Percentiles rank a stretch among this genome's conserved stretches.
phyloP scores from a whole-genome alignment of 2,113 vertebrate species.

The Macquaria ambigua region DNA sequence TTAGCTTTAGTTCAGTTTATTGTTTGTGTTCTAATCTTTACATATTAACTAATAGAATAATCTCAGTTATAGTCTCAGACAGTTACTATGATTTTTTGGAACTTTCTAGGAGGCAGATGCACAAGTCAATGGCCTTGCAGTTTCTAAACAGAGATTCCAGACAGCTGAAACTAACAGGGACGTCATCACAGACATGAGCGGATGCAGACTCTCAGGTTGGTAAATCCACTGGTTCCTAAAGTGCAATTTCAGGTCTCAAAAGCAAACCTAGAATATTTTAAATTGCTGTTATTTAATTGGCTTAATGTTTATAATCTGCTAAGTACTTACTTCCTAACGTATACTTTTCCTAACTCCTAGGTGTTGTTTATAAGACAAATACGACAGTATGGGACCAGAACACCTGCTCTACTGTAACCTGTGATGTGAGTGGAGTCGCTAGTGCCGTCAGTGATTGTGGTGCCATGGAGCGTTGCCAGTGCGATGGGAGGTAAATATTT shows the following conservation, averaged over 20 bases:
- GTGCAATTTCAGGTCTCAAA: not conserved
- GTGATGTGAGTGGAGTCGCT: conserved; percentile 46
- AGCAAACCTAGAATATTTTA: not conserved
- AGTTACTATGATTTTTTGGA: not conserved
- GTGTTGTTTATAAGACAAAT: conserved; percentile 49
- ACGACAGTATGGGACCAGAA: conserved; percentile 22
- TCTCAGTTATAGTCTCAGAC: not conserved
- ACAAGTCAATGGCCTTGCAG: conserved; percentile 41
- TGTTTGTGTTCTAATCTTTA: not conserved
- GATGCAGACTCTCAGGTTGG: conserved; percentile 57
- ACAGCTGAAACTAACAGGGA: conserved; percentile 31
- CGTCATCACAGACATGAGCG: conserved; percentile 56
- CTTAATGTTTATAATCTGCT: not conserved
- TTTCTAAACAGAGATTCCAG: conserved; percentile 50
- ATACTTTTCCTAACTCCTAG: conserved; percentile 14
- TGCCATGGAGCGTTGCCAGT: conserved; percentile 48
- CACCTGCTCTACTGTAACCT: conserved; percentile 55
- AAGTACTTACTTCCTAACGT: no score
- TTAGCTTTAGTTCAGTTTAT: not conserved
- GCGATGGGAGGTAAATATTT: conserved; percentile 46
- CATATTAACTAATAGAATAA: not conserved
- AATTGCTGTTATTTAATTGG: not conserved
- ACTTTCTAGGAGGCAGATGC: conserved; percentile 47
- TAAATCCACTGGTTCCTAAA: not conserved
- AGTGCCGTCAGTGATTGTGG: conserved; percentile 38